phyloP scores from a whole-genome alignment of 2,797 vertebrate species.

The Aldrovandia affinis region DNA sequence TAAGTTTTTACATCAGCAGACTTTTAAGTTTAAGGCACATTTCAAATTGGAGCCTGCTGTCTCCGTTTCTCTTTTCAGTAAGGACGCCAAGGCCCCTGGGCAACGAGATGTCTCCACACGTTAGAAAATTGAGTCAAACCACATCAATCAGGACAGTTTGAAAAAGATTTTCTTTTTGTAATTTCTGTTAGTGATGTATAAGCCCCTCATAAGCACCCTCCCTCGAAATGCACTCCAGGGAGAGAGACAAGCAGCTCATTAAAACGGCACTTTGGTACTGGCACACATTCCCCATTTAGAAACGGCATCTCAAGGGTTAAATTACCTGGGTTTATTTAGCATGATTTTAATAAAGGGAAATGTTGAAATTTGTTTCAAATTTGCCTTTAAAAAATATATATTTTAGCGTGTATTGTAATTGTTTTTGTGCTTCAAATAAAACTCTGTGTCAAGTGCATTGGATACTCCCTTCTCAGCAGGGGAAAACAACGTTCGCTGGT shows the following conservation, averaged over 20 bases:
- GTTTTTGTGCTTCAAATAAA: neutral
- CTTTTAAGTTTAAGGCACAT: conserved; percentile 66
- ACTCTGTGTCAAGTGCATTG: neutral
- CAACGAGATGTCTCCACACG: conserved; percentile 73
- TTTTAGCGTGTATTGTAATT: neutral
- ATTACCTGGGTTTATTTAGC: neutral
- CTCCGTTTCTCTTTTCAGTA: conserved; percentile 58
- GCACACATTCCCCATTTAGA: too few relatives aligned
- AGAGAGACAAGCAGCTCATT: conserved; percentile 14
- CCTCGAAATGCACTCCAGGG: conserved; percentile 7
- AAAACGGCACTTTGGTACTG: conserved; percentile 9
- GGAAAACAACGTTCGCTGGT: neutral
- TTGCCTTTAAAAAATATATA: neutral
- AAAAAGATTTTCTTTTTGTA: conserved; percentile 17
- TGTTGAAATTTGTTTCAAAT: neutral
- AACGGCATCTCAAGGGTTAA: conserved; percentile 9
- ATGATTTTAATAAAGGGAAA: neutral
- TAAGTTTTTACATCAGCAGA: conserved; percentile 67
- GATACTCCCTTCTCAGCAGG: neutral
- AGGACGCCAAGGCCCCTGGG: conserved; percentile 67
- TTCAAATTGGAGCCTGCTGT: conserved; percentile 60
- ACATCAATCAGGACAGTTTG: conserved; percentile 70
- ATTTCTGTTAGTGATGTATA: conserved; percentile 26
- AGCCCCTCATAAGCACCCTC: conserved; percentile 7
- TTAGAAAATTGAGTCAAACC: conserved; percentile 75